These are phyloP conservation scores for Liasis olivaceus DNA, from an alignment of 2,797 vertebrate genomes.

Conservation along the genomic window DNA sequence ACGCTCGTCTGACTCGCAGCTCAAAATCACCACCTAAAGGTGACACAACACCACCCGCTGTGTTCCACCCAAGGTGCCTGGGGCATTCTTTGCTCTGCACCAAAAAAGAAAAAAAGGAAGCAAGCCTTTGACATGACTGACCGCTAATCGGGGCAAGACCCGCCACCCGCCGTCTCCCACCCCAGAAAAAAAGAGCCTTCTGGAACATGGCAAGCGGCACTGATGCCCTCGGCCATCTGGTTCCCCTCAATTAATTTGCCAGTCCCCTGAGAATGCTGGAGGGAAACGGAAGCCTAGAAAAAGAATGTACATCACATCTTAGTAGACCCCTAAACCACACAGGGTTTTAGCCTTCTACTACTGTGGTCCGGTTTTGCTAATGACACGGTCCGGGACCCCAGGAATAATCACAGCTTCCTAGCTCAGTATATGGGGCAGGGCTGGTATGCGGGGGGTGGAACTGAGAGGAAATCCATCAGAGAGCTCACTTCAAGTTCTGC, in stretches of 20 bases:
- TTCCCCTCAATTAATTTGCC: conserved; percentile 62
- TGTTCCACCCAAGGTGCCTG: neutral
- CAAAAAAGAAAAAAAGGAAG: neutral
- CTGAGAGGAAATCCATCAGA: neutral
- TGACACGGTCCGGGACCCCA: neutral
- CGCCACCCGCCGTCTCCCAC: neutral
- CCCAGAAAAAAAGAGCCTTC: neutral
- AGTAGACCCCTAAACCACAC: conserved; percentile 3
- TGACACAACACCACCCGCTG: neutral
- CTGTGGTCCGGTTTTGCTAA: neutral
- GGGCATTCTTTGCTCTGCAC: neutral
- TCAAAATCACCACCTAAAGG: neutral
- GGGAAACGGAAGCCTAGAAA: neutral
- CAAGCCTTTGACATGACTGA: neutral
- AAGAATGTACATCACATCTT: conserved; percentile 54
- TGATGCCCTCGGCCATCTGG: conserved; percentile 63
- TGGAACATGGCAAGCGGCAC: neutral
- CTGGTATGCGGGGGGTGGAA: neutral
- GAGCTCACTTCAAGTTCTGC: accelerated
- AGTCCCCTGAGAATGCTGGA: conserved; percentile 55
- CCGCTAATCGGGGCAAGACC: neutral
- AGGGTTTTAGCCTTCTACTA: neutral
- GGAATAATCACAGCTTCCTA: neutral
- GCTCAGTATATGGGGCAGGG: neutral
- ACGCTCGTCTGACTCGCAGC: too few species aligned